These are phyloP conservation scores for Hucho hucho DNA, from an alignment of 2,113 vertebrate species.

Conservation along the genomic window DNA sequence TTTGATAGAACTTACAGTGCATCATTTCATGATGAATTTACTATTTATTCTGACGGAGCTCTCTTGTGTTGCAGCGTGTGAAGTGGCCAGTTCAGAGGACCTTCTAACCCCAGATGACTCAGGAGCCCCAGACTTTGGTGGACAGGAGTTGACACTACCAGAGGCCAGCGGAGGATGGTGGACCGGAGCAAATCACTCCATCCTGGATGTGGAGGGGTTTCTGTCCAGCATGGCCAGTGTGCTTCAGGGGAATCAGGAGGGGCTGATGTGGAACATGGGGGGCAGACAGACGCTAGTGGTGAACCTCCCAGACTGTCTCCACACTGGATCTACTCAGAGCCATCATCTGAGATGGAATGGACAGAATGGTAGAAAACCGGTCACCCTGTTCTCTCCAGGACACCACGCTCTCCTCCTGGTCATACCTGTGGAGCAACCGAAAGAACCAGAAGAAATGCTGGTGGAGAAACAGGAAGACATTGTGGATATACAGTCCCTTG, in stretches of 20 bases:
- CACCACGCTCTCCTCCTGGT: constrained; percentile 15
- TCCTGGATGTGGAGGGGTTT: constrained; percentile 1
- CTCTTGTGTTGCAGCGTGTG: constrained; percentile 32
- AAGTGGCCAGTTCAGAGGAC: neutral
- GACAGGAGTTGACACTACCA: constrained; percentile 22
- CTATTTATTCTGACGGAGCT: neutral
- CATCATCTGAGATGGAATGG: neutral
- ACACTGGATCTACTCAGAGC: neutral
- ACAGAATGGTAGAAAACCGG: neutral
- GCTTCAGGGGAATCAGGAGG: constrained; percentile 16
- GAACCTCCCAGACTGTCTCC: constrained; percentile 25
- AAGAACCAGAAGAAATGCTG: neutral
- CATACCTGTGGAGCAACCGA: constrained; percentile 8
- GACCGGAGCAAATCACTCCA: neutral
- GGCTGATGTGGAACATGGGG: constrained; percentile 18
- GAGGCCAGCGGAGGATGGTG: neutral
- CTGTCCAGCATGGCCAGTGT: constrained; percentile 2
- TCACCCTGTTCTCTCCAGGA: neutral
- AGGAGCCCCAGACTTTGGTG: neutral
- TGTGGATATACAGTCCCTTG: constrained; percentile 13
- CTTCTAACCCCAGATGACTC: neutral
- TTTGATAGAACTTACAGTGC: neutral
- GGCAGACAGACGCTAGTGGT: neutral
- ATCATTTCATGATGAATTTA: neutral
- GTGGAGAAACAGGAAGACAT: neutral